Conservation (phyloP, 2,113 vertebrate genomes). For the Saimiri boliviensis region DNA sequence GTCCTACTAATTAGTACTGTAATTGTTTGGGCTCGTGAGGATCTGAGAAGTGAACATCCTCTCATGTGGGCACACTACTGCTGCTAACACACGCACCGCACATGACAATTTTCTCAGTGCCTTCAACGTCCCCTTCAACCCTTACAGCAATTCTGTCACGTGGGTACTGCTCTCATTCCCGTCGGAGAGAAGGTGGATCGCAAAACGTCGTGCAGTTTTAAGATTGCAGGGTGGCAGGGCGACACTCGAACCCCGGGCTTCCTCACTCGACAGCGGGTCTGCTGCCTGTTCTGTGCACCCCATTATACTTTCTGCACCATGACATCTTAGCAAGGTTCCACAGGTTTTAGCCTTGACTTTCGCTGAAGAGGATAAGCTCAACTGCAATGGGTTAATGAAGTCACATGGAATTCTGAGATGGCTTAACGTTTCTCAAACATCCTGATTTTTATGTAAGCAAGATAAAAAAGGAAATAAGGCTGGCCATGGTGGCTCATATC, state of each 20-base stretch:
- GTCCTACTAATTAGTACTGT: neutral
- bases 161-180: neutral
- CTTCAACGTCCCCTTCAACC: neutral
- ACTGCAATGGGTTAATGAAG: neutral
- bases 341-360: neutral
- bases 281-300: neutral
- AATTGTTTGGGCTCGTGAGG: neutral
- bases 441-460: neutral
- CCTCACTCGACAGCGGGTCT: neutral
- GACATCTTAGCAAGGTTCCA: neutral
- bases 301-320: neutral
- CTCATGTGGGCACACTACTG: neutral
- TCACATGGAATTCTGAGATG: neutral
- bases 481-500: too few relatives aligned
- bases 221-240: neutral
- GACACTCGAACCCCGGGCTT: neutral
- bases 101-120: neutral
- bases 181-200: neutral
- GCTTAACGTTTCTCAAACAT: neutral
- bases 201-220: neutral
- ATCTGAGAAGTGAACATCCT: neutral
- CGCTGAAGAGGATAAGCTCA: neutral
- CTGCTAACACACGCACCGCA: neutral
- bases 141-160: too few relatives aligned
- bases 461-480: neutral